Base-by-base conservation (phyloP, 2,113 vertebrate genomes). In the Pimephales promelas region DNA sequence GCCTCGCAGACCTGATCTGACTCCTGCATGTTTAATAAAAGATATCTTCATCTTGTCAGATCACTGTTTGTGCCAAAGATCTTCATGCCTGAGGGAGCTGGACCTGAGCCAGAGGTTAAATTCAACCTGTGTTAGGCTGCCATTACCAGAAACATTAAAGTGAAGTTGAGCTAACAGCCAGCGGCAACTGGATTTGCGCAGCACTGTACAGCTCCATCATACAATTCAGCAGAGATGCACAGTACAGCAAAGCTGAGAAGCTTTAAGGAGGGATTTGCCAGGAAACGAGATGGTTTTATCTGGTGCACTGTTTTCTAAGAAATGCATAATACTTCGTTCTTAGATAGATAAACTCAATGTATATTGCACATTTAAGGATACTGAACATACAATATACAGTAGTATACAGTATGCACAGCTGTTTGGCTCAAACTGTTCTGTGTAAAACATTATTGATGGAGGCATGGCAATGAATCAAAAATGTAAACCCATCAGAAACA, bases 81-180 rank as follows among this genome's bases (percentile, higher is more conserved):
- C 14, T 45, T 81, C 79, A 81, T 68, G 61, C 79, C 62, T 81
- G 62, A 81, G 79, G 62, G 62, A 81, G 62, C 61, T 81, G 79
- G 79, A 81, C 79, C 62, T n/a, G 45, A 68, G 79, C 79, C 79
- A 81, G 79, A 68, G 79, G 79, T 81, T 81, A 81, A 81, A 81
- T 62, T 13, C 24, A 49, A 81, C 79, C 79, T 52, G 79, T 81
- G 79, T 79, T 81, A 52, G 79, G 45, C 61, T 81, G 43, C 20
- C 45, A 68, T 81, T 68, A 68, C 28, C 54, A 68, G 79, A 81
- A 81, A 81, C 79, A 66, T 81, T 66, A 68, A 81, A 81, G 79
- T 66, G 16, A 81, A 68, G 79, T 81, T 81, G 45, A 54, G 61
- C 79, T 52, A 81, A 81, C 45, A 81, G 79, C 79, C 79, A 68